Evolutionary conservation across 2,113 vertebrate species (phyloP).

Genomic region (Epinephelus moara): DNA sequence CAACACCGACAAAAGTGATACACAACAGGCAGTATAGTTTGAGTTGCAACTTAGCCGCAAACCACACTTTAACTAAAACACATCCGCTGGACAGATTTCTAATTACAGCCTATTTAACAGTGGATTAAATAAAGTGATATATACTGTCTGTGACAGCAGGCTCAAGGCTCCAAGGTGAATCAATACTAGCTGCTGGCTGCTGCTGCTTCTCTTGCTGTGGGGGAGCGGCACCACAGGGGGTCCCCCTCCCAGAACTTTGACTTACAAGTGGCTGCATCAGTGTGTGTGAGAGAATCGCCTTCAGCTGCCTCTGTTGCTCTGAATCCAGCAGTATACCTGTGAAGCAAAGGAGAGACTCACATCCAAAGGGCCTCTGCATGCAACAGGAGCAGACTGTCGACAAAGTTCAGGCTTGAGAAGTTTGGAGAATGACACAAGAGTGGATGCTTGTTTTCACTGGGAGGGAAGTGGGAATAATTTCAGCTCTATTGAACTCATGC

Average conservation of each 20-base stretch:
- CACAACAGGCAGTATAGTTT: constrained; percentile 13
- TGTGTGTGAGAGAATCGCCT: constrained; percentile 89
- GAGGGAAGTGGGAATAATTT: constrained; percentile 42
- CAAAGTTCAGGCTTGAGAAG: constrained; percentile 34
- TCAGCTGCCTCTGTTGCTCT: constrained; percentile 90
- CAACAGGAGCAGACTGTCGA: constrained; percentile 18
- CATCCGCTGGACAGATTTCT: constrained; percentile 68
- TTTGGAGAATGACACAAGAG: constrained; percentile 26
- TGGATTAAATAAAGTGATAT: constrained; percentile 81
- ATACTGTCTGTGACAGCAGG: constrained; percentile 74
- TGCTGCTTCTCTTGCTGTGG: constrained; percentile 40
- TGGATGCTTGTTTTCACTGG: constrained; percentile 48
- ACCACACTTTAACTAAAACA: constrained; percentile 62
- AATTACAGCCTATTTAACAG: constrained; percentile 77
- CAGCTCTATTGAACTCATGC: constrained; percentile 59
- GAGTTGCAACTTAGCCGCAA: constrained; percentile 47
- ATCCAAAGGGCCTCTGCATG: constrained; percentile 18
- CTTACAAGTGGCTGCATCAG: constrained; percentile 89
- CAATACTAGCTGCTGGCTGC: constrained; percentile 61
- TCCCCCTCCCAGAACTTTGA: constrained; percentile 67
- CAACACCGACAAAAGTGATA: constrained; percentile 1
- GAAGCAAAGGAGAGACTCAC: constrained; percentile 47
- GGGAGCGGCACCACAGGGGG: constrained; percentile 40
- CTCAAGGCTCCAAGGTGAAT: constrained; percentile 72
- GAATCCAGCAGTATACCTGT: constrained; percentile 89